Percentiles rank a stretch among this genome's conserved stretches.
Evolutionary conservation across 2,888 invertebrate species (phyloP).

Genomic region (Leucoptera coffeella): DNA sequence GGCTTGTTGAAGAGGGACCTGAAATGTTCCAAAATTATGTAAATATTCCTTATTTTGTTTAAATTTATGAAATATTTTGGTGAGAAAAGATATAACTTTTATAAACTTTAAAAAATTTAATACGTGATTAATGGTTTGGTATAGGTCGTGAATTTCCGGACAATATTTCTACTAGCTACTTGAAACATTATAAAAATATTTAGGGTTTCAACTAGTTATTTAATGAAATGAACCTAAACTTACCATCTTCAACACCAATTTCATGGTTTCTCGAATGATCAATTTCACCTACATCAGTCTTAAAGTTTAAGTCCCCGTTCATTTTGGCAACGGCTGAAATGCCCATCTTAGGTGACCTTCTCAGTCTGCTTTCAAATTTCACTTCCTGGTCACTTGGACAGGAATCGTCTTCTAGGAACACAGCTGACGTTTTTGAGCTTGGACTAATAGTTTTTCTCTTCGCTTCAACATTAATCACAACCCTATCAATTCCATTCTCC

Average conservation of each 20-base stretch:
- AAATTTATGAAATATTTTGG: too few species aligned
- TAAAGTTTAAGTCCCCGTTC: conserved; percentile 42
- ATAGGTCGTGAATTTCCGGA: too few species aligned
- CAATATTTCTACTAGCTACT: too few species aligned
- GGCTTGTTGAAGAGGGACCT: too few species aligned
- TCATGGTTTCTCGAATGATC: conserved; percentile 21
- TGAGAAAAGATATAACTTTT: too few species aligned
- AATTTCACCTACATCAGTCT: conserved; percentile 35
- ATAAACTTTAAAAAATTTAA: too few species aligned
- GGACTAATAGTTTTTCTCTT: conserved; percentile 35
- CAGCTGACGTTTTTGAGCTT: conserved; percentile 37
- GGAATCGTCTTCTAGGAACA: conserved; percentile 41
- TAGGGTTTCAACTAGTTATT: too few species aligned
- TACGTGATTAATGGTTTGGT: too few species aligned
- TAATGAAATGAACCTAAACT: too few species aligned
- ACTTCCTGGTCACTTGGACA: conserved; percentile 31
- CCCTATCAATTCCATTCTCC: conserved; percentile 41
- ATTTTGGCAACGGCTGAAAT: conserved; percentile 42
- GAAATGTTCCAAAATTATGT: too few species aligned
- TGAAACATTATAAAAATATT: too few species aligned
- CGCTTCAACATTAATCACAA: conserved; percentile 39
- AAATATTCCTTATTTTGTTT: too few species aligned
- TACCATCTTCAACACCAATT: conserved; percentile 52
- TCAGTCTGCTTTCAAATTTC: conserved; percentile 33
- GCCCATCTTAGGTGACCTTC: conserved; percentile 39